Evolutionary conservation across 2,888 invertebrate genomes (phyloP).

Genomic region (Callinectes sapidus): DNA sequence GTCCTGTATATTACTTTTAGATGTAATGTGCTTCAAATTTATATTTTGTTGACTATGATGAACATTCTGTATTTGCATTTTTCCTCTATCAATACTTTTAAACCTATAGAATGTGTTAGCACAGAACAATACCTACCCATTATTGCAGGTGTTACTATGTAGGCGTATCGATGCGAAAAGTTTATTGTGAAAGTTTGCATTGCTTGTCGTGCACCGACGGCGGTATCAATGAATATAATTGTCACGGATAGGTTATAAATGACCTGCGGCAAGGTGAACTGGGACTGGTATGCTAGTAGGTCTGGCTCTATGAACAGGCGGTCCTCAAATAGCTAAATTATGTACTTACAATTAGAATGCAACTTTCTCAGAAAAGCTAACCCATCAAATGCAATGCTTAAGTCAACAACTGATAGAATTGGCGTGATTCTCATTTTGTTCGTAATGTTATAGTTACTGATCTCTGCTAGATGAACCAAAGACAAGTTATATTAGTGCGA

Average conservation of each 20-base stretch:
- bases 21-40: background rate
- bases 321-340: background rate
- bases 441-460: background rate
- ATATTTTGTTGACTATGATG: background rate
- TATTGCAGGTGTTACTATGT: background rate
- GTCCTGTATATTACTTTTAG: background rate
- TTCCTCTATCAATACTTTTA: background rate
- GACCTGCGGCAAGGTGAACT: background rate
- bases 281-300: background rate
- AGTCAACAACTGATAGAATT: background rate
- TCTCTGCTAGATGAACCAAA: slow-evolving; percentile 1
- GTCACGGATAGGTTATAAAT: background rate
- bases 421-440: background rate
- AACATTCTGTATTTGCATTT: background rate
- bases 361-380: background rate
- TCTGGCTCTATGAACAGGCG: background rate
- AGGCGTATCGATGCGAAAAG: background rate
- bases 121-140: background rate
- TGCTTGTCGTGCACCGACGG: background rate
- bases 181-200: background rate
- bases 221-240: background rate
- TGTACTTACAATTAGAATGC: background rate
- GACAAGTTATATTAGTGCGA: background rate
- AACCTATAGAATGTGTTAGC: background rate
- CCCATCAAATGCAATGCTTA: background rate